These are phyloP conservation scores for Mallotus villosus DNA, from an alignment of 2,797 vertebrate genomes.

Conservation along the genomic window DNA sequence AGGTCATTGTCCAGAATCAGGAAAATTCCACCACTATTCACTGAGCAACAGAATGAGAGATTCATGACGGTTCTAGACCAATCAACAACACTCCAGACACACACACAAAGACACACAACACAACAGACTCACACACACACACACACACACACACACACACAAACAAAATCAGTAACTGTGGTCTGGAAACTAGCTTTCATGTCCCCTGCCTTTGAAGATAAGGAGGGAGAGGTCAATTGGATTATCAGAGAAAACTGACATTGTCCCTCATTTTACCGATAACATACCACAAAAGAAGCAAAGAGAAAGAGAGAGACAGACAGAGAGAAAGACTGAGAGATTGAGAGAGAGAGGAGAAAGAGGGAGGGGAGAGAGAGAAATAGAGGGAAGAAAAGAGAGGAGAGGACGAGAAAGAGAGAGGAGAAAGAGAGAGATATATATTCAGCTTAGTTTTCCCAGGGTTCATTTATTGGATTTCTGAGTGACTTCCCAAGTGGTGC, in stretches of 20 bases:
- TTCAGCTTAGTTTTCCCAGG: too few relatives aligned
- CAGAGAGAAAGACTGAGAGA: background rate
- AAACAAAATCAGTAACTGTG: slow-evolving; percentile 1
- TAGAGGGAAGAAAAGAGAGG: background rate
- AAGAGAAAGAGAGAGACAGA: slow-evolving; percentile 7
- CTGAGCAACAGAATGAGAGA: slow-evolving; percentile 53
- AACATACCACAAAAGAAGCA: background rate
- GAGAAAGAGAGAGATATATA: too few relatives aligned
- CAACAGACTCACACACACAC: slow-evolving; percentile 6
- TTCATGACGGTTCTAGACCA: slow-evolving; percentile 65
- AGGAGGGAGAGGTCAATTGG: slow-evolving; percentile 56
- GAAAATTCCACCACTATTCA: slow-evolving; percentile 62
- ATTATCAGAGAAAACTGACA: slow-evolving; percentile 48
- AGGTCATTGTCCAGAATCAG: slow-evolving; percentile 62
- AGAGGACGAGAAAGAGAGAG: background rate
- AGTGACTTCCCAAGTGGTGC: background rate
- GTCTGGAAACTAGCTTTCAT: slow-evolving; percentile 34
- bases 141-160: slow-evolving; percentile 9
- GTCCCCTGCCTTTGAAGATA: slow-evolving; percentile 60
- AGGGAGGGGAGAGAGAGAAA: background rate
- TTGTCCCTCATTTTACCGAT: slow-evolving; percentile 54
- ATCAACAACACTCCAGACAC: slow-evolving; percentile 51
- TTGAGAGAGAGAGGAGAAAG: background rate
- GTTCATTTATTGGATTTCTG: background rate
- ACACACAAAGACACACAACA: slow-evolving; percentile 15